Percentiles rank a stretch among this genome's conserved stretches.
Evolutionary conservation across 1,140 invertebrate genomes (phyloP).

Genomic region (Tyrophagus putrescentiae): DNA sequence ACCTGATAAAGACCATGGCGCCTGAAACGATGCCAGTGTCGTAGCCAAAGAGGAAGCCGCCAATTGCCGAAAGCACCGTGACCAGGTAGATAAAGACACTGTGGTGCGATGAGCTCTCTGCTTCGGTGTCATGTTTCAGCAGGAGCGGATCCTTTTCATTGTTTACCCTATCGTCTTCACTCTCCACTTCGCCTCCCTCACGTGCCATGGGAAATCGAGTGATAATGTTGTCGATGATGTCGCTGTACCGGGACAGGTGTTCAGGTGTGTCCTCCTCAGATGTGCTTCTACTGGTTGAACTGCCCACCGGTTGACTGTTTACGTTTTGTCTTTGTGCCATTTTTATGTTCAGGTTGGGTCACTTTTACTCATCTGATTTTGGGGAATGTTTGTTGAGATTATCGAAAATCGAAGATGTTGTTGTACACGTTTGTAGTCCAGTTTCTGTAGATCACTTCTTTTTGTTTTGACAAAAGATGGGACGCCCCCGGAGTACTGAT

Average conservation of each 20-base stretch:
- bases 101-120: not conserved
- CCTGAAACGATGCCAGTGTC: conserved; percentile 50
- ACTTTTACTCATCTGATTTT: no score
- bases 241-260: not conserved
- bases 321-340: not conserved
- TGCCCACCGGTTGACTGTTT: not conserved
- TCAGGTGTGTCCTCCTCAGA: not conserved
- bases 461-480: no score
- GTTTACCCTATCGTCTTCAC: no score
- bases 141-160: not conserved
- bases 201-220: not conserved
- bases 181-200: not conserved
- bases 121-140: not conserved
- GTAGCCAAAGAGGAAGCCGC: conserved; percentile 51
- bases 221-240: not conserved
- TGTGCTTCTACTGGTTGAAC: not conserved
- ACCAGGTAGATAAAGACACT: conserved; percentile 18
- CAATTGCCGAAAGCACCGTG: conserved; percentile 38
- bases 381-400: no score
- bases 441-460: no score
- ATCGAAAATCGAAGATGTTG: no score
- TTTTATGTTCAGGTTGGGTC: not conserved
- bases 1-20: conserved; percentile 42
- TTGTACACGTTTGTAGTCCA: no score
- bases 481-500: no score